These are phyloP conservation scores for Sinelater perroti DNA, from an alignment of 2,888 invertebrate genomes.

Conservation along the genomic window DNA sequence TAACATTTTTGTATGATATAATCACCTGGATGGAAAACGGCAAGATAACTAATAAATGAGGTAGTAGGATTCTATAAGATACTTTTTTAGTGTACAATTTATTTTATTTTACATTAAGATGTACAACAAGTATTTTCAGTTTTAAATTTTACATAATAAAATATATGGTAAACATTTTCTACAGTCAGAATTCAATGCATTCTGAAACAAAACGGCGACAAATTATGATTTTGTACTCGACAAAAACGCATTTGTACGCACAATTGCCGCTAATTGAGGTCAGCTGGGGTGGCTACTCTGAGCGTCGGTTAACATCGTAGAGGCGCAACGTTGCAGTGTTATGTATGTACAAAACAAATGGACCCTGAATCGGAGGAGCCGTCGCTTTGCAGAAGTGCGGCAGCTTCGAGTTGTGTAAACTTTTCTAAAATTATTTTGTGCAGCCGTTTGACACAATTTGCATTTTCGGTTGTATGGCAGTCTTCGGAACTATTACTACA, in stretches of 20 bases:
- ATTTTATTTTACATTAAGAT: neutral
- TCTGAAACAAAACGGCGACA: neutral
- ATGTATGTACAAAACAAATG: too few species aligned
- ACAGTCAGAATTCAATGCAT: conserved; percentile 9
- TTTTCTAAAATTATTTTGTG: conserved; percentile 18
- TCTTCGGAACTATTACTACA: conserved; percentile 19
- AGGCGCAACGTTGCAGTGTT: too few species aligned
- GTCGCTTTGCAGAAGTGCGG: too few species aligned
- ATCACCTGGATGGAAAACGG: too few species aligned
- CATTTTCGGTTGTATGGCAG: conserved; percentile 14
- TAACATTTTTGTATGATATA: too few species aligned
- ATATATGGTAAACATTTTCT: conserved; percentile 13
- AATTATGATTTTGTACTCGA: conserved; percentile 4
- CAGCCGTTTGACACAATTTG: conserved; percentile 21
- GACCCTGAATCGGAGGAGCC: too few species aligned
- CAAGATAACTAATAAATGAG: too few species aligned
- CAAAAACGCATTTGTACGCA: neutral
- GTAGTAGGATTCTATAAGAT: neutral
- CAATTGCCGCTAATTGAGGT: neutral
- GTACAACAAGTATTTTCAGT: conserved; percentile 6
- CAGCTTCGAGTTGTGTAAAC: conserved; percentile 2
- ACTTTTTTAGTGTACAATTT: neutral
- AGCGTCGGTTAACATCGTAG: too few species aligned
- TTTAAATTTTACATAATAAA: conserved; percentile 6
- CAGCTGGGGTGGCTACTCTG: neutral